A percentile compares a stretch with the other conserved stretches of the same genome.
Conservation (phyloP, 2,888 invertebrate species). For the Pseudanteris insignis region DNA sequence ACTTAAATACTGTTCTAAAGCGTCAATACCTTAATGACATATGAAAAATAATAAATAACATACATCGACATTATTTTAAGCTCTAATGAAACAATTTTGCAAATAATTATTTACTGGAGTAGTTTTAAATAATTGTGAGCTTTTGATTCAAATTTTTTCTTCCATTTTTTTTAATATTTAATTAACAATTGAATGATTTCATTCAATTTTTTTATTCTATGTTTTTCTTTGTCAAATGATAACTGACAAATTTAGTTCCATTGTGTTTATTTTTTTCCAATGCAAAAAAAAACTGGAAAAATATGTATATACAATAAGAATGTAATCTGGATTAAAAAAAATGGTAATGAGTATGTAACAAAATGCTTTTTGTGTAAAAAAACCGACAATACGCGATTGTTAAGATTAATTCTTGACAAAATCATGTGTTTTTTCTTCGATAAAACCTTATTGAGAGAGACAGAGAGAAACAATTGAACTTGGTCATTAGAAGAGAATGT, state of each 20-base stretch:
- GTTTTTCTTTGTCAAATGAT: too few species aligned
- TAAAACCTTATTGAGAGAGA: slow-evolving; percentile 24
- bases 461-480: slow-evolving; percentile 30
- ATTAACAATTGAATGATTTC: background rate
- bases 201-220: background rate
- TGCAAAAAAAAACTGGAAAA: slow-evolving; percentile 4
- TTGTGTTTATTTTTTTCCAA: slow-evolving; percentile 13
- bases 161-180: background rate
- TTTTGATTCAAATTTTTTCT: background rate
- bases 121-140: too few species aligned
- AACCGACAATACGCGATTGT: slow-evolving; percentile 24
- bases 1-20: slow-evolving; percentile 6
- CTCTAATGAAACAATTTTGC: background rate
- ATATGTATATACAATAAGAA: slow-evolving; percentile 17
- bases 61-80: background rate
- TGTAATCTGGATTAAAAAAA: slow-evolving; percentile 21
- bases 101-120: too few species aligned
- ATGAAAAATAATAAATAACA: too few species aligned
- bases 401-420: slow-evolving; percentile 7
- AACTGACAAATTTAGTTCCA: too few species aligned
- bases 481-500: slow-evolving; percentile 13
- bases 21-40: background rate
- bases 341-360: background rate
- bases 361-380: background rate
- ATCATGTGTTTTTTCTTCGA: slow-evolving; percentile 17